Evolutionary conservation across 2,113 vertebrate species (phyloP).

Genomic region (Merops nubicus): DNA sequence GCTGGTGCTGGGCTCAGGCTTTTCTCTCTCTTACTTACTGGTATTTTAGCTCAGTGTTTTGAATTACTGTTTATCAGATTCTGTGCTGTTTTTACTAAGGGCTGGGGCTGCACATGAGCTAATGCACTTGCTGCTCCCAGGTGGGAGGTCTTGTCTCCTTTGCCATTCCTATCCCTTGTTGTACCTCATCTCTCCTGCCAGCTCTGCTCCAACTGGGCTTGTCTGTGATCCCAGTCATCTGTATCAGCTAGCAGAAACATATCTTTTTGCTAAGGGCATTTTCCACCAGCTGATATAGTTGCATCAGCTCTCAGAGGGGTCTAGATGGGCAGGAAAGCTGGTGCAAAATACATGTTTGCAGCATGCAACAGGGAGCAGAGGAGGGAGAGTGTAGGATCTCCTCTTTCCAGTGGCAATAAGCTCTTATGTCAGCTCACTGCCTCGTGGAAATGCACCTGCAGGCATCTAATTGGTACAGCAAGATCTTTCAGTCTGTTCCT

Average conservation of each 20-base stretch:
- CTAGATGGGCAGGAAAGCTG: neutral
- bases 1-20: fast-evolving
- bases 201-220: neutral
- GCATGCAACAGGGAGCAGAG: neutral
- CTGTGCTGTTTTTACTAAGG: neutral
- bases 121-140: neutral
- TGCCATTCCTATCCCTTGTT: fast-evolving
- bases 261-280: neutral
- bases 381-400: neutral
- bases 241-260: neutral
- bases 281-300: neutral
- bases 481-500: neutral
- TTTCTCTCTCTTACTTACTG: neutral
- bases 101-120: neutral
- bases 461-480: neutral
- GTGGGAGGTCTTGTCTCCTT: neutral
- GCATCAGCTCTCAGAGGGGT: neutral
- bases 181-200: neutral
- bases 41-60: neutral
- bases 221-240: neutral
- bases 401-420: neutral
- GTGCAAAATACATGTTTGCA: neutral
- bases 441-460: neutral
- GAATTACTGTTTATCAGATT: neutral
- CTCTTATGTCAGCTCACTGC: neutral